phyloP scores from a whole-genome alignment of 2,113 vertebrate genomes.

The Thalassarche chlororhynchos region DNA sequence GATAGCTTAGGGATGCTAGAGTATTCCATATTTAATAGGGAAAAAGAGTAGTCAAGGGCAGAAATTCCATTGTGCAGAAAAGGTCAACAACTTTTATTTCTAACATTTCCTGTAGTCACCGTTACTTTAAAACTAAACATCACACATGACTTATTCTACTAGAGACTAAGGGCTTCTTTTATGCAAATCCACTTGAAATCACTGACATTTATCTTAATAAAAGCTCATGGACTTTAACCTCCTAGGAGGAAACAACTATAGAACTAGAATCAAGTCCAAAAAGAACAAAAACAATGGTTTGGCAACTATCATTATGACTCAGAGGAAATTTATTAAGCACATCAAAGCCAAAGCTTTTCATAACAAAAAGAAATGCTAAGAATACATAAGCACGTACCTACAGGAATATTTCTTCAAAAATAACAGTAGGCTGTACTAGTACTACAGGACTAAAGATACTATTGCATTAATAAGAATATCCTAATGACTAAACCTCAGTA shows the following conservation, averaged over 20 bases:
- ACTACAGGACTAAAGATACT: background rate
- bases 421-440: background rate
- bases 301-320: slow-evolving; percentile 18
- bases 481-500: background rate
- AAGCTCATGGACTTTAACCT: slow-evolving; percentile 1
- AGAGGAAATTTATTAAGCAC: slow-evolving; percentile 32
- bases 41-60: background rate
- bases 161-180: background rate
- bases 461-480: background rate
- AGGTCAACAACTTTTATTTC: background rate
- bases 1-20: background rate
- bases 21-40: background rate
- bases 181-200: slow-evolving; percentile 33
- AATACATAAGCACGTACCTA: background rate
- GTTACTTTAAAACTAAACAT: slow-evolving; percentile 9
- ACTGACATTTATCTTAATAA: slow-evolving; percentile 43
- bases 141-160: background rate
- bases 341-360: slow-evolving; percentile 41
- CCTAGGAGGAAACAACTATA: background rate
- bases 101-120: background rate
- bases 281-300: slow-evolving; percentile 27
- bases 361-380: background rate
- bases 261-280: background rate
- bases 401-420: background rate
- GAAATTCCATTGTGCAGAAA: background rate